Conservation (phyloP, 2,113 vertebrate genomes). For the Plectropomus leopardus region DNA sequence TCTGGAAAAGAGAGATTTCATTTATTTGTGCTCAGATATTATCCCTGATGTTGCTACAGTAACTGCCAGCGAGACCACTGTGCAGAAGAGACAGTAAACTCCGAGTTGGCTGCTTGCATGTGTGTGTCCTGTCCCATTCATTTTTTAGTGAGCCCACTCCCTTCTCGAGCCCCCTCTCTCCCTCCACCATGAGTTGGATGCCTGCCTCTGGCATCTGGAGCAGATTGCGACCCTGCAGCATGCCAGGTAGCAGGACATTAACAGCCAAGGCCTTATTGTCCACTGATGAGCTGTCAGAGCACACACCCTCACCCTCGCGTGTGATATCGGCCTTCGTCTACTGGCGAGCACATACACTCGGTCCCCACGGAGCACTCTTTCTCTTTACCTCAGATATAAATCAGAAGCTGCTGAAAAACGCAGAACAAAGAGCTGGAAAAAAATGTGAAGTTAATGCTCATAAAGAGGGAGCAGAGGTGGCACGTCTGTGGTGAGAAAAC, state of each 20-base stretch:
- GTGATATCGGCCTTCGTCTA: constrained; percentile 50
- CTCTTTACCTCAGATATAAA: constrained; percentile 71
- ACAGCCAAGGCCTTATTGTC: constrained; percentile 78
- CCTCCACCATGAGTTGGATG: constrained; percentile 59
- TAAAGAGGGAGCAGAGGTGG: constrained; percentile 47
- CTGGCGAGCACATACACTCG: constrained; percentile 7
- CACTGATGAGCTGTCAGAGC: constrained; percentile 76
- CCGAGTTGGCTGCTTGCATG: constrained; percentile 39
- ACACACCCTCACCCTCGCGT: constrained; percentile 55
- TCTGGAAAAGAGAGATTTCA: constrained; percentile 64
- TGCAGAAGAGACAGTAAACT: constrained; percentile 47
- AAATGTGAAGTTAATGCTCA: constrained; percentile 51
- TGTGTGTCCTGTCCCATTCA: constrained; percentile 52
- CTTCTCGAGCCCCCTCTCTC: constrained; percentile 18
- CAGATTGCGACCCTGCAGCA: constrained; percentile 69
- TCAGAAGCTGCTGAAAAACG: constrained; percentile 51
- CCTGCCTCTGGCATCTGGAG: constrained; percentile 77
- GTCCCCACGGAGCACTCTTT: constrained; percentile 58
- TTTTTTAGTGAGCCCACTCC: constrained; percentile 64
- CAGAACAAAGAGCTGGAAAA: constrained; percentile 45
- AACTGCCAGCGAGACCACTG: constrained; percentile 47
- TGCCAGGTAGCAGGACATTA: constrained; percentile 77
- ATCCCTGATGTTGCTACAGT: constrained; percentile 67
- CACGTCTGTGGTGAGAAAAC: constrained; percentile 19
- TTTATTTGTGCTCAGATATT: constrained; percentile 74